These are phyloP conservation scores for Helogale parvula DNA, from an alignment of 2,113 vertebrate genomes.

Conservation along the genomic window DNA sequence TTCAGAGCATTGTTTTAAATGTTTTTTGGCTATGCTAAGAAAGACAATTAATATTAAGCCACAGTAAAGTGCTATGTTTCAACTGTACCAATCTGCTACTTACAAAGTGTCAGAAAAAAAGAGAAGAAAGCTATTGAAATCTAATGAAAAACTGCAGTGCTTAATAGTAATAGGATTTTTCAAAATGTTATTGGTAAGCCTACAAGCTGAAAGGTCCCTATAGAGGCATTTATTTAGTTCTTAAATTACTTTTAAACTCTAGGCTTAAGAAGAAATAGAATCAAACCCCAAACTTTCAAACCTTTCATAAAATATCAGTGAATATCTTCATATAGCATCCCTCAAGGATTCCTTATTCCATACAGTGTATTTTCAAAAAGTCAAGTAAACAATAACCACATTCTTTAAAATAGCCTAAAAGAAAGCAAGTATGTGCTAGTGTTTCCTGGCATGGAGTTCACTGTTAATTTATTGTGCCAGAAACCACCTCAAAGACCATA, in stretches of 20 bases:
- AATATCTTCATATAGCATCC: constrained; percentile 47
- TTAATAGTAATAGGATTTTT: constrained; percentile 68
- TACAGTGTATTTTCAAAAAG: constrained; percentile 56
- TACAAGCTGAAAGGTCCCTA: constrained; percentile 55
- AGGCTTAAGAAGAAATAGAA: constrained; percentile 63
- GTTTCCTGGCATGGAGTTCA: not conserved
- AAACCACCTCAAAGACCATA: constrained; percentile 7
- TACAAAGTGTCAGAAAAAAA: constrained; percentile 45
- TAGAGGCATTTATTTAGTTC: constrained; percentile 61
- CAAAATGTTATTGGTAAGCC: constrained; percentile 67
- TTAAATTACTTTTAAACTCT: constrained; percentile 70
- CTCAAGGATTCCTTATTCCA: constrained; percentile 30
- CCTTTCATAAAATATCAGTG: constrained; percentile 65
- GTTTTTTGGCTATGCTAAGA: constrained; percentile 51
- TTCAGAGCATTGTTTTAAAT: constrained; percentile 64
- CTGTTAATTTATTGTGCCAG: not conserved
- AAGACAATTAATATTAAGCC: constrained; percentile 70
- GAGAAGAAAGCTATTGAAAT: constrained; percentile 56
- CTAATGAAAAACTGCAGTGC: constrained; percentile 64
- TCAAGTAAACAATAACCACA: constrained; percentile 52
- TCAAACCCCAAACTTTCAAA: constrained; percentile 66
- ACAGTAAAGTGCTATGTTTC: constrained; percentile 56
- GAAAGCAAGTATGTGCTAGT: not conserved
- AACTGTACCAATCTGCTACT: constrained; percentile 57
- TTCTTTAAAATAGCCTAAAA: constrained; percentile 50